Percentiles rank a stretch among this genome's conserved stretches.
Conservation (phyloP, 2,797 vertebrate genomes). For the Rhincodon typus region DNA sequence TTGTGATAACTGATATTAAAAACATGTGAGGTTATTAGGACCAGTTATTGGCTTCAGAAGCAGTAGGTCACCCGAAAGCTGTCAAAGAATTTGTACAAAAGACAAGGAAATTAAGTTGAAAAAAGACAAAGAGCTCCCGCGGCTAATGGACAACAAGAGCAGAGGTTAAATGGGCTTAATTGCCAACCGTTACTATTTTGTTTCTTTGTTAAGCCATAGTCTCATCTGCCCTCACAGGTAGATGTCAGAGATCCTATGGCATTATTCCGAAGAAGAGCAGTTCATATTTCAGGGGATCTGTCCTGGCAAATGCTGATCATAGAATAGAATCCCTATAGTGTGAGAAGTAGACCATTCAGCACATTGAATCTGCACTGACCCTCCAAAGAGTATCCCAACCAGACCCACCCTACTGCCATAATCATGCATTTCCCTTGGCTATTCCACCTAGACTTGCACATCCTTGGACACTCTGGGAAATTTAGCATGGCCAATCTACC, state of each 20-base stretch:
- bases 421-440: too few relatives aligned
- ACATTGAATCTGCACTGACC: too few relatives aligned
- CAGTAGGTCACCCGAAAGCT: neutral
- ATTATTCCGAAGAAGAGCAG: neutral
- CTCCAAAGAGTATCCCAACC: too few relatives aligned
- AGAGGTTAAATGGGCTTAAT: neutral
- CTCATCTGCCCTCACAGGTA: too few relatives aligned
- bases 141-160: neutral
- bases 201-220: neutral
- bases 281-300: neutral
- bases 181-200: neutral
- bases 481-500: too few relatives aligned
- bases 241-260: neutral
- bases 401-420: too few relatives aligned
- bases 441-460: too few relatives aligned
- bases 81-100: neutral
- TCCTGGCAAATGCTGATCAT: neutral
- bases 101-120: neutral
- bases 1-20: neutral
- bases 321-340: too few relatives aligned
- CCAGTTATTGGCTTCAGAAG: neutral
- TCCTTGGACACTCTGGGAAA: too few relatives aligned
- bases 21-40: neutral
- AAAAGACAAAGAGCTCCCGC: neutral
- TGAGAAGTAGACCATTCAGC: too few relatives aligned